Percentiles rank a stretch among this genome's conserved stretches.
phyloP scores from a whole-genome alignment of 2,888 invertebrate species.

The Lithophane leautieri region DNA sequence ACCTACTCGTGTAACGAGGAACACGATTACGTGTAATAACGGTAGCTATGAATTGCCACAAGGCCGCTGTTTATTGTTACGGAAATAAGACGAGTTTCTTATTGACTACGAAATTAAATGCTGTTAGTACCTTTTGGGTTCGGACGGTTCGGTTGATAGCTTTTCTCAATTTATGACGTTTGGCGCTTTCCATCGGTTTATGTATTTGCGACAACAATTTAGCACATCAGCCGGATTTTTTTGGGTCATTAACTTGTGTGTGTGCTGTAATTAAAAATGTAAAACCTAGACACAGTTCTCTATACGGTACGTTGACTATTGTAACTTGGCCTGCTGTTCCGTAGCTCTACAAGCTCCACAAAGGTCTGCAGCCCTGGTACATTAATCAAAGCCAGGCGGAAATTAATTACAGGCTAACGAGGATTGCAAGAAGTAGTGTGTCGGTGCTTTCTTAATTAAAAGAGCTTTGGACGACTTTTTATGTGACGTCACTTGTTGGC shows the following conservation, averaged over 20 bases:
- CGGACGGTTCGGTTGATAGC: slow-evolving; percentile 33
- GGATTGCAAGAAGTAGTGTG: slow-evolving; percentile 40
- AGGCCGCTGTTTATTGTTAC: slow-evolving; percentile 38
- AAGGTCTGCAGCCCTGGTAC: slow-evolving; percentile 31
- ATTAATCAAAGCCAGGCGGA: slow-evolving; percentile 41
- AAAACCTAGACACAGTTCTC: background rate
- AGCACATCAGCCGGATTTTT: background rate
- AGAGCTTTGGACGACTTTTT: slow-evolving; percentile 44
- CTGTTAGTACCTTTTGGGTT: slow-evolving; percentile 22
- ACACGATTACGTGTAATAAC: slow-evolving; percentile 54
- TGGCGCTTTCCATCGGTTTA: background rate
- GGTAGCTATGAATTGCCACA: slow-evolving; percentile 57
- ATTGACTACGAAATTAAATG: slow-evolving; percentile 47
- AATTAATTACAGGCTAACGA: slow-evolving; percentile 58
- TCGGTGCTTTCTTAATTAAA: slow-evolving; percentile 52
- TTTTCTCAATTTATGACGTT: slow-evolving; percentile 19
- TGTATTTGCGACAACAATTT: background rate
- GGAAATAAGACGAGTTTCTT: slow-evolving; percentile 33
- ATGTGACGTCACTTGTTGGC: slow-evolving; percentile 29
- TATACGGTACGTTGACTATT: background rate
- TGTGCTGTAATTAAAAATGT: slow-evolving; percentile 24
- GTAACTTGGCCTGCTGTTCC: slow-evolving; percentile 20
- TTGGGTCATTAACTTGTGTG: background rate
- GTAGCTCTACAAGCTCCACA: background rate
- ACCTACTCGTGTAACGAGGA: slow-evolving; percentile 35